A percentile compares a stretch with the other conserved stretches of the same genome.
Conservation (phyloP, 2,797 vertebrate genomes). For the Cirrhinus molitorella region DNA sequence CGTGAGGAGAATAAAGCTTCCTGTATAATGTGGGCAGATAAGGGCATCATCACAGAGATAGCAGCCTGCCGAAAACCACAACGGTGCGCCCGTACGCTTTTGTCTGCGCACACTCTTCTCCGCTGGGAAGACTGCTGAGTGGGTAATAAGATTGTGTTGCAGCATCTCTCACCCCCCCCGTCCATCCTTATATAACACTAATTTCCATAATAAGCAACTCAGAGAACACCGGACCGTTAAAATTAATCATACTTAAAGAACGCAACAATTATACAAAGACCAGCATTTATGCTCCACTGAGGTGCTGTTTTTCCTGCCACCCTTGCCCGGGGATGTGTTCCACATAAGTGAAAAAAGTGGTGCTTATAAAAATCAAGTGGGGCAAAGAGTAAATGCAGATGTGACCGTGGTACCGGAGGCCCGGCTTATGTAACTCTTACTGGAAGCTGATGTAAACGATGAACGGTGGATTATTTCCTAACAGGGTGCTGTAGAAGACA, state of each 20-base stretch:
- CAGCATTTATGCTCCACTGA: constrained; percentile 54
- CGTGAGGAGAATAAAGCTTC: constrained; percentile 63
- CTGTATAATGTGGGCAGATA: constrained; percentile 58
- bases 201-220: constrained; percentile 66
- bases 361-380: constrained; percentile 40
- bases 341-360: constrained; percentile 33
- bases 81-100: constrained; percentile 21
- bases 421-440: constrained; percentile 27
- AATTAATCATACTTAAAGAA: constrained; percentile 63
- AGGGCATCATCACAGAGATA: constrained; percentile 58
- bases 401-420: not conserved
- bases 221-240: constrained; percentile 46
- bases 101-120: constrained; percentile 42
- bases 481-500: not conserved
- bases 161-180: constrained; percentile 49
- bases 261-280: constrained; percentile 64
- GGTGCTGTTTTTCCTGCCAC: constrained; percentile 36
- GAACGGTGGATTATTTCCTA: constrained; percentile 37
- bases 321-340: constrained; percentile 30
- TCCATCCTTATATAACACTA: constrained; percentile 64
- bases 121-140: constrained; percentile 61
- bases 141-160: constrained; percentile 65
- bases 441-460: constrained; percentile 30
- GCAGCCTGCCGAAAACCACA: constrained; percentile 44
- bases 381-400: constrained; percentile 36